Evolutionary conservation across 2,888 invertebrate genomes (phyloP).

Genomic region (Pseudoips prasinana): DNA sequence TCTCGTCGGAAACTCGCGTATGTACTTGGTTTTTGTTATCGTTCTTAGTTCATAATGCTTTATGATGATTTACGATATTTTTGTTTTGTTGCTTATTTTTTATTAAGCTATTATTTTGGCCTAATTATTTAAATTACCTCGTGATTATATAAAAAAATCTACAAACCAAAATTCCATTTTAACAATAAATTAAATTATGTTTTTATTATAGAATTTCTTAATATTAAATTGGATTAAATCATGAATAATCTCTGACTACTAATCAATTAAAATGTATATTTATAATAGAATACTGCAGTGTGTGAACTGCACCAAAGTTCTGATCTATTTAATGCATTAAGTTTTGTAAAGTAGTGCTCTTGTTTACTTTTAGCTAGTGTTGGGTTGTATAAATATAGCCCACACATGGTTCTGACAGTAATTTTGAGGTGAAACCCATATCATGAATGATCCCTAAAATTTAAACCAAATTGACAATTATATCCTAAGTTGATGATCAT

Average conservation of each 20-base stretch:
- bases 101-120: constrained; percentile 40
- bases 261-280: too few relatives aligned
- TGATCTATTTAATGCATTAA: constrained; percentile 7
- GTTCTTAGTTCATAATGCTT: constrained; percentile 60
- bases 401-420: constrained; percentile 17
- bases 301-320: too few relatives aligned
- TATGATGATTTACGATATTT: constrained; percentile 41
- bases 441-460: constrained; percentile 20
- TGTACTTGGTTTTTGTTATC: constrained; percentile 66
- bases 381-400: constrained; percentile 18
- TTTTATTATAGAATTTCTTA: too few relatives aligned
- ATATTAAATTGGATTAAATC: too few relatives aligned
- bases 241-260: too few relatives aligned
- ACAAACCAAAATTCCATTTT: constrained; percentile 7
- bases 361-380: neutral
- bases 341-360: neutral
- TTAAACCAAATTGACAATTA: constrained; percentile 68
- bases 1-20: constrained; percentile 59
- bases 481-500: constrained; percentile 50
- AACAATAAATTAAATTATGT: neutral
- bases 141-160: constrained; percentile 19
- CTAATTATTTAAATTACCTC: constrained; percentile 30
- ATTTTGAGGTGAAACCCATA: constrained; percentile 25
- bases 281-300: too few relatives aligned
- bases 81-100: constrained; percentile 66